phyloP scores from a whole-genome alignment of 2,113 vertebrate species.

The Lates calcarifer region DNA sequence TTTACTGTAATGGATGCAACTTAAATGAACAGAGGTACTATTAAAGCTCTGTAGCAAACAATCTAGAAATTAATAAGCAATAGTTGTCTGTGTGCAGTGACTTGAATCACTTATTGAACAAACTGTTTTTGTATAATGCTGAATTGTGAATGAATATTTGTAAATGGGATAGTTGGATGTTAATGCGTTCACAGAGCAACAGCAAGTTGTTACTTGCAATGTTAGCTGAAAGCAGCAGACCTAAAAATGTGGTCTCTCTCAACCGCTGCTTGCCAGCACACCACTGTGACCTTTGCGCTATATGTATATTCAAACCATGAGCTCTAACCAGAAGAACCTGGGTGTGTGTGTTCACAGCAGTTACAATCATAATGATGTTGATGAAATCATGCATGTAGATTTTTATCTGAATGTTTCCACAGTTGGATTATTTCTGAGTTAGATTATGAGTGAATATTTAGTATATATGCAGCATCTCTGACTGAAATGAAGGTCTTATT shows the following conservation, averaged over 20 bases:
- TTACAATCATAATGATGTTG: not conserved
- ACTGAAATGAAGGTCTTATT: too few species aligned
- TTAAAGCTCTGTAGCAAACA: not conserved
- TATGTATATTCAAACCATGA: constrained; percentile 18
- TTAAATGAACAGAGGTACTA: not conserved
- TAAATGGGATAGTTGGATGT: not conserved
- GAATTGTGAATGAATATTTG: not conserved
- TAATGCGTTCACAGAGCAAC: not conserved
- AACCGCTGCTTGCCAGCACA: not conserved
- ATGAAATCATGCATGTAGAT: too few species aligned
- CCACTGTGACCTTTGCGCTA: constrained; percentile 25
- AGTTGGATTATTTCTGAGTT: too few species aligned
- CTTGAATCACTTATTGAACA: constrained; percentile 6
- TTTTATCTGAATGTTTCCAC: not conserved
- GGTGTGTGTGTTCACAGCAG: not conserved
- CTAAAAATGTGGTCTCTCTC: not conserved
- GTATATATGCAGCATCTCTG: too few species aligned
- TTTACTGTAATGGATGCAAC: not conserved
- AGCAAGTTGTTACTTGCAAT: not conserved
- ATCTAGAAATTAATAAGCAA: not conserved
- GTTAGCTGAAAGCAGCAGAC: constrained; percentile 30
- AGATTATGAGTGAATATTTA: too few species aligned
- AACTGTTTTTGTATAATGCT: not conserved
- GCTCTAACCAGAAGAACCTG: not conserved
- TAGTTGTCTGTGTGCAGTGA: not conserved